Conservation (phyloP, 2,888 invertebrate species). For the Ochropleura plecta region DNA sequence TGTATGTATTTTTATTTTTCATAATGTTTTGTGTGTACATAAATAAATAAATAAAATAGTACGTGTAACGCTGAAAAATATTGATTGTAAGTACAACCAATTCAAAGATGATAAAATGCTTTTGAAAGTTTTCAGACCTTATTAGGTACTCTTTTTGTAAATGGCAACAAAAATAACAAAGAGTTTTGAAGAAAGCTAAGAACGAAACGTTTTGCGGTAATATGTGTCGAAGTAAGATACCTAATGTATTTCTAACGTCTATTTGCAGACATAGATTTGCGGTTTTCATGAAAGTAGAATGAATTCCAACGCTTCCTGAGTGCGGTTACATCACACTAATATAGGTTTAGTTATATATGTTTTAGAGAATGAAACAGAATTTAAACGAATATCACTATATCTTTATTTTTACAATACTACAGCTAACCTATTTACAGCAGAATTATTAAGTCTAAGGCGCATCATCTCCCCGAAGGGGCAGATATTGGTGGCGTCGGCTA, state of each 20-base stretch:
- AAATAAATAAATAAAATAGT: no score
- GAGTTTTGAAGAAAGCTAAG: neutral
- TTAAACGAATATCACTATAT: constrained; percentile 77
- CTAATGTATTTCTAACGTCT: constrained; percentile 26
- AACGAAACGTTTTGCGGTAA: constrained; percentile 10
- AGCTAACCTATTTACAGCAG: constrained; percentile 81
- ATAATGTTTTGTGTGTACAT: no score
- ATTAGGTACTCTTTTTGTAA: no score
- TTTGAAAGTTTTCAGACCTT: no score
- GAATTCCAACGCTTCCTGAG: constrained; percentile 39
- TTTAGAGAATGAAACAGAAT: constrained; percentile 57
- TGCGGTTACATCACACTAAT: constrained; percentile 37
- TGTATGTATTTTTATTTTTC: no score
- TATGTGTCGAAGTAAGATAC: constrained; percentile 18
- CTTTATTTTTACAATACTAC: constrained; percentile 78
- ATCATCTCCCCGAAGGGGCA: constrained; percentile 86
- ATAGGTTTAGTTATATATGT: neutral
- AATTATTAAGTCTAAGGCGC: constrained; percentile 81
- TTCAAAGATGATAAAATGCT: no score
- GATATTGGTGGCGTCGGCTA: constrained; percentile 84
- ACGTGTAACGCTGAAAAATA: no score
- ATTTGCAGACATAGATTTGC: constrained; percentile 46
- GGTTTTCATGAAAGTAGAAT: constrained; percentile 54
- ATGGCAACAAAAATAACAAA: no score
- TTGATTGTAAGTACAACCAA: no score